Conservation (phyloP, 2,888 invertebrate genomes). For the Spisula subtruncata region DNA sequence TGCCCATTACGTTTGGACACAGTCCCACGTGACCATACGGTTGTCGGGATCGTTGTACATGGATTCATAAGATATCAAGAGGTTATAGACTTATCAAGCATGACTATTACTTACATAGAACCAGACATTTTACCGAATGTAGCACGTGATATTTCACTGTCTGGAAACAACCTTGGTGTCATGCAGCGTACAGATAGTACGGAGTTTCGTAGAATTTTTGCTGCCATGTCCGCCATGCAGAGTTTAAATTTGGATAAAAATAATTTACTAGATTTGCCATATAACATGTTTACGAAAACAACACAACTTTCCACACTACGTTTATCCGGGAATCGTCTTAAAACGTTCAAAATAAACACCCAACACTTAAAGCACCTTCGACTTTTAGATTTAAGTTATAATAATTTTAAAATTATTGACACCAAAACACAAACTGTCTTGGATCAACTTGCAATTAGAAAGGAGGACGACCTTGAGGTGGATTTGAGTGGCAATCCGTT, state of each 20-base stretch:
- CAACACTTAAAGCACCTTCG: not conserved
- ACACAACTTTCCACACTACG: not conserved
- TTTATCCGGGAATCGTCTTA: constrained; percentile 6
- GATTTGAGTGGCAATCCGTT: constrained; percentile 10
- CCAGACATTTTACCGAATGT: not conserved
- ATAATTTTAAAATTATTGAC: not conserved
- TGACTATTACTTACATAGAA: not conserved
- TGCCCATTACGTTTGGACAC: not conserved
- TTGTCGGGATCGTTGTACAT: not conserved
- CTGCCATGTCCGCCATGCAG: not conserved
- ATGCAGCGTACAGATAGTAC: constrained; percentile 7
- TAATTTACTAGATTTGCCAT: not conserved
- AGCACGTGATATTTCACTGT: too few relatives aligned
- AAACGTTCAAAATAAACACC: not conserved
- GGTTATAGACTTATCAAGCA: constrained; percentile 5
- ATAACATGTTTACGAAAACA: not conserved
- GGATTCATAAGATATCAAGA: not conserved
- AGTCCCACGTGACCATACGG: not conserved
- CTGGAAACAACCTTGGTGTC: constrained; percentile 32
- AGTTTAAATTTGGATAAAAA: constrained; percentile 20
- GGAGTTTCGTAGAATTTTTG: constrained; percentile 19
- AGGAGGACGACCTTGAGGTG: not conserved
- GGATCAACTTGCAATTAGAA: not conserved
- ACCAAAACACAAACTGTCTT: not conserved
- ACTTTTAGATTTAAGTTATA: constrained; percentile 8